Base-by-base conservation (phyloP, 2,113 vertebrate genomes). In the Anguilla japonica region DNA sequence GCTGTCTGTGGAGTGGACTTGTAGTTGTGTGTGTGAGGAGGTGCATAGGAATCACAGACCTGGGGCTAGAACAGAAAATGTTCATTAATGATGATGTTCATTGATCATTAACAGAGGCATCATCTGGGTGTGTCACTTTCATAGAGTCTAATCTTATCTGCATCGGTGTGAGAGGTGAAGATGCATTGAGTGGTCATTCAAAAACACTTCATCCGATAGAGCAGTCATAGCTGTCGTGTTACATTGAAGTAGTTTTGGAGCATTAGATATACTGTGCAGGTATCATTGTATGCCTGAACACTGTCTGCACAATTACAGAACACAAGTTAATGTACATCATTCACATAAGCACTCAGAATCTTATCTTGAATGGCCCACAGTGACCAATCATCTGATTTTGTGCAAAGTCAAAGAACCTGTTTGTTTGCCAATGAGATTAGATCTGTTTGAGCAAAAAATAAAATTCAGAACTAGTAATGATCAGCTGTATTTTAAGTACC, bases 401-500 rank as follows among this genome's bases (percentile, higher is more conserved):
- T 75, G 26, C 20, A 71, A 71, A 71, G 20, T 16, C 26, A 71
- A 71, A 22, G 18, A n/a, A 71, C 26, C 22, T 71, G 63, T 71
- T 71, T 71, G 63, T 26, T 71, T 71, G 63, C 63, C 63, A 22
- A 29, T 6, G 63, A 71, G 63, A 71, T 71, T 71, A 71, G 22
- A n/a, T 71, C 63, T 71, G 63, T 71, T 22, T 71, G 63, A 71
- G 26, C 63, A 71, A 71, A 71, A 71, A 3, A 20, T 5, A 46
- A 46, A 71, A 5, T 71, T 6, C 3, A 29, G 22, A 75, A 75
- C 6, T 75, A 75, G 71, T 75, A 34, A 29, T 7, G 20, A 75
- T 75, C 71, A 75, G 26, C 71, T 75, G 71, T 90, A 82, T 56
- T 39, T 86, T 41, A 86, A 92, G 90, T 92, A 92, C 80, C 15